These are phyloP conservation scores for Spea bombifrons DNA, from an alignment of 2,113 vertebrate species.

Conservation along the genomic window DNA sequence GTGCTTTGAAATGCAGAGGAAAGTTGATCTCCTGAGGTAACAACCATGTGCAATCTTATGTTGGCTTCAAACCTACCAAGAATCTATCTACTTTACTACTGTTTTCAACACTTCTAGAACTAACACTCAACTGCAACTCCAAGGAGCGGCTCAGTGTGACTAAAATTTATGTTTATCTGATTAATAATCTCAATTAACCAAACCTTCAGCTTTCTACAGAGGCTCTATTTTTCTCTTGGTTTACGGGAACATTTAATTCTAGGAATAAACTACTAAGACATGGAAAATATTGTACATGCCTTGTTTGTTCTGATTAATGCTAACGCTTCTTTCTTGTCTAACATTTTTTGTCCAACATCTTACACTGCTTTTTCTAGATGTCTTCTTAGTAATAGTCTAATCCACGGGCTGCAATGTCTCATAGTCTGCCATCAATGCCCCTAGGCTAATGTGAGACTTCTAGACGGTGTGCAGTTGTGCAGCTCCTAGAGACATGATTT, in stretches of 20 bases:
- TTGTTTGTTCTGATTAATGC: no score
- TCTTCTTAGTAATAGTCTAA: no score
- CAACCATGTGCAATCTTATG: conserved; percentile 39
- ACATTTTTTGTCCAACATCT: no score
- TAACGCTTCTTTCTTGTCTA: no score
- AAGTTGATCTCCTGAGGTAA: conserved; percentile 85
- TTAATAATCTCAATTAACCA: conserved; percentile 62
- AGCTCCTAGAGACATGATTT: no score
- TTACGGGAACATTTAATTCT: not conserved
- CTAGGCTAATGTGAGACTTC: no score
- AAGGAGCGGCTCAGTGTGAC: conserved; percentile 20
- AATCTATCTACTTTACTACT: conserved; percentile 27
- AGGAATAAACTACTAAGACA: no score
- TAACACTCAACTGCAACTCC: conserved; percentile 58
- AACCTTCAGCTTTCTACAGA: conserved; percentile 38
- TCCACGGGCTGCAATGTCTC: no score
- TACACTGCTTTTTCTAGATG: no score
- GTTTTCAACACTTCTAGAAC: conserved; percentile 60
- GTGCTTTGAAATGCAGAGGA: conserved; percentile 68
- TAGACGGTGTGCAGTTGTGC: no score
- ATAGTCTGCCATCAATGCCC: no score
- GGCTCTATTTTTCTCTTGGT: conserved; percentile 22
- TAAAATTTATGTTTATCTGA: not conserved
- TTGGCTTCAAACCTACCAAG: conserved; percentile 18
- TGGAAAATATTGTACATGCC: no score